Evolutionary conservation across 2,797 vertebrate species (phyloP).

Genomic region (Myotis findleyi): DNA sequence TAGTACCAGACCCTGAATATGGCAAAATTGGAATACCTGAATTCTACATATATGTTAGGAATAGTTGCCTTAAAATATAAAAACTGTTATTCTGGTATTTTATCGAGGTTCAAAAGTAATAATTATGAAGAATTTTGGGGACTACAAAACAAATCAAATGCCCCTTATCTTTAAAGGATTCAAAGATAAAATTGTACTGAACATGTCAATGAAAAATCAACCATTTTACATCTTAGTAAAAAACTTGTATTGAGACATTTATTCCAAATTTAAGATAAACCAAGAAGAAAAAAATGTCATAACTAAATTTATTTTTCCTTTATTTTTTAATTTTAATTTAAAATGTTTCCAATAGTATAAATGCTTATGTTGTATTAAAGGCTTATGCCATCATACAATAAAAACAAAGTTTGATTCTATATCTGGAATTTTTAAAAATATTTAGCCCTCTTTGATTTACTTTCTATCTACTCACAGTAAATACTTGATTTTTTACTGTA

Average conservation of each 20-base stretch:
- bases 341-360: not conserved
- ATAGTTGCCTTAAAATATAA: slow-evolving; percentile 4
- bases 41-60: not conserved
- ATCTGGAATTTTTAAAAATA: not conserved
- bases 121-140: not conserved
- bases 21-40: not conserved
- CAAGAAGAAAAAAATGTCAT: not conserved
- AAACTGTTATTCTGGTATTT: not conserved
- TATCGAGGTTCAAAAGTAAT: slow-evolving; percentile 20
- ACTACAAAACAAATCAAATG: not conserved
- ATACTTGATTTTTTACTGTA: not conserved
- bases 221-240: slow-evolving; percentile 11
- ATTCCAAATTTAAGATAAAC: not conserved
- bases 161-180: not conserved
- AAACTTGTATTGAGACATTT: not conserved
- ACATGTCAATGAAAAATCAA: not conserved
- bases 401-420: slow-evolving; percentile 10
- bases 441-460: not conserved
- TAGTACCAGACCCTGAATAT: not conserved
- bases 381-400: not conserved
- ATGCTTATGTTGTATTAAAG: not conserved
- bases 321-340: slow-evolving; percentile 36
- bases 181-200: slow-evolving; percentile 5
- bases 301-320: not conserved
- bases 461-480: not conserved